A percentile compares a stretch with the other conserved stretches of the same genome.
phyloP scores from a whole-genome alignment of 2,888 invertebrate species.

The Tinea trinotella region DNA sequence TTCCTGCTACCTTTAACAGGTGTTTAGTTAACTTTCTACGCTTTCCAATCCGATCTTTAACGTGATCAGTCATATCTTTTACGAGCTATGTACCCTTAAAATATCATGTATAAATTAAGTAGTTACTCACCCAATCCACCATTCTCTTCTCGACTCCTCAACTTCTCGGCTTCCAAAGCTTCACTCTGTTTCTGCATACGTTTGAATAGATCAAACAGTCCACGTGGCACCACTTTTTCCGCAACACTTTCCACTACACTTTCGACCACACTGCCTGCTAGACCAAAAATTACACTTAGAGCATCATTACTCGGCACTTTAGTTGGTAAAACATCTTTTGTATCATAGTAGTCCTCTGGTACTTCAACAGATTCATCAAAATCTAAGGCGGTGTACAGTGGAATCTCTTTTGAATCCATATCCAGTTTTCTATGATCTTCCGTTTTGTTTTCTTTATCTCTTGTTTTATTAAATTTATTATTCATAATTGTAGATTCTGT shows the following conservation, averaged over 20 bases:
- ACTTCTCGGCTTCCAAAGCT: conserved; percentile 54
- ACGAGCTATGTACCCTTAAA: too few species aligned
- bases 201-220: conserved; percentile 54
- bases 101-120: not conserved
- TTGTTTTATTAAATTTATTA: not conserved
- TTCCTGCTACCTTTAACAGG: too few species aligned
- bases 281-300: conserved; percentile 54
- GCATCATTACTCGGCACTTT: conserved; percentile 56
- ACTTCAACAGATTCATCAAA: conserved; percentile 43
- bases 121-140: conserved; percentile 55
- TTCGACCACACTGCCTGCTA: conserved; percentile 62
- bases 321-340: conserved; percentile 55
- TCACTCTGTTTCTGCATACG: conserved; percentile 63
- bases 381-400: conserved; percentile 52
- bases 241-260: conserved; percentile 60
- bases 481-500: conserved; percentile 26
- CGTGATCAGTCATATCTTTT: too few species aligned
- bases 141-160: conserved; percentile 64
- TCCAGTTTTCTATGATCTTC: too few species aligned
- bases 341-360: conserved; percentile 61
- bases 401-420: conserved; percentile 33
- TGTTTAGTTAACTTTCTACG: too few species aligned
- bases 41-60: not conserved
- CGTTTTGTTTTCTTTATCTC: not conserved
- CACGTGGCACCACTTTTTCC: conserved; percentile 58